phyloP scores from a whole-genome alignment of 1,140 invertebrate genomes.

The Euura saliciscinereae region DNA sequence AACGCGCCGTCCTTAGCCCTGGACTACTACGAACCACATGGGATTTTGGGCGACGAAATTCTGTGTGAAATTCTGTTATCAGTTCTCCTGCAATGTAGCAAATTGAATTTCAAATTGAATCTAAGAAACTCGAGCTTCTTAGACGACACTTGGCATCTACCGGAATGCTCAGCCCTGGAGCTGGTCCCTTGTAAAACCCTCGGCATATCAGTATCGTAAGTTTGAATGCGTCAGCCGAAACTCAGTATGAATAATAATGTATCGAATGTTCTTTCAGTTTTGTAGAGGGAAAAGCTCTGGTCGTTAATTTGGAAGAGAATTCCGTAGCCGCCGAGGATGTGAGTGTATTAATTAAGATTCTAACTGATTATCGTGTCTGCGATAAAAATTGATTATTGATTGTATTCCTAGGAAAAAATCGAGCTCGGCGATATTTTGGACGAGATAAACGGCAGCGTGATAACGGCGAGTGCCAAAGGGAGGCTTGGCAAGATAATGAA shows the following conservation, averaged over 20 bases:
- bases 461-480: slow-evolving; percentile 55
- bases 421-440: slow-evolving; percentile 69
- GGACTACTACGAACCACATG: slow-evolving; percentile 45
- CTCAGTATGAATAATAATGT: neutral
- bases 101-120: slow-evolving; percentile 62
- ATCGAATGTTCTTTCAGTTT: slow-evolving; percentile 50
- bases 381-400: neutral
- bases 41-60: slow-evolving; percentile 65
- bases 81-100: slow-evolving; percentile 61
- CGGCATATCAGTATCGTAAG: slow-evolving; percentile 63
- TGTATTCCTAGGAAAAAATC: slow-evolving; percentile 60
- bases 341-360: slow-evolving; percentile 38
- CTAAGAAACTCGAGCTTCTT: slow-evolving; percentile 62
- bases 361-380: slow-evolving; percentile 14
- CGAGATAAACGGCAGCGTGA: slow-evolving; percentile 65
- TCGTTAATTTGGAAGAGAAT: slow-evolving; percentile 60
- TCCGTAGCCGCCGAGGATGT: slow-evolving; percentile 66
- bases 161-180: slow-evolving; percentile 55
- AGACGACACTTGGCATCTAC: slow-evolving; percentile 64
- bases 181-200: slow-evolving; percentile 64
- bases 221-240: neutral
- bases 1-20: slow-evolving; percentile 37
- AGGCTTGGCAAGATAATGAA: slow-evolving; percentile 61
- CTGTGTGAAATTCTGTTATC: slow-evolving; percentile 65
- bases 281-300: slow-evolving; percentile 60